A percentile compares a stretch with the other conserved stretches of the same genome.
Conservation (phyloP, 2,888 invertebrate genomes). For the Dioctria linearis region DNA sequence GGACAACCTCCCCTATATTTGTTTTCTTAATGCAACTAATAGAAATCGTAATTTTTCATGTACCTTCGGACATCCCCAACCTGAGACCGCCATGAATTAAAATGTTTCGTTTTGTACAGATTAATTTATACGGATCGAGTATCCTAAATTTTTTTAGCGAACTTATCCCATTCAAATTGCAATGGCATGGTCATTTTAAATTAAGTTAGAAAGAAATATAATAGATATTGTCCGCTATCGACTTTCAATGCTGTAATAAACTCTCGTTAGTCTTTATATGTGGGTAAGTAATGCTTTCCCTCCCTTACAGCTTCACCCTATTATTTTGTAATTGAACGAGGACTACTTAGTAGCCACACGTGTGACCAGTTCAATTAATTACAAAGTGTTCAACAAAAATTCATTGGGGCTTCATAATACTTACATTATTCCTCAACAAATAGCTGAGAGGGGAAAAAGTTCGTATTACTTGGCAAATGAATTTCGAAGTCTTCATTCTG, state of each 20-base stretch:
- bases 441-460: not conserved
- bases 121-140: no score
- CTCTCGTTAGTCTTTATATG: not conserved
- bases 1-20: no score
- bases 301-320: not conserved
- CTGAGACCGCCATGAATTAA: no score
- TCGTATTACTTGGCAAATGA: slow-evolving; percentile 12
- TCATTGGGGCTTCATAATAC: not conserved
- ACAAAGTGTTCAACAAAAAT: slow-evolving; percentile 39
- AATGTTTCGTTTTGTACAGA: no score
- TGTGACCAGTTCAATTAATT: slow-evolving; percentile 37
- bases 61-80: no score
- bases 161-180: no score
- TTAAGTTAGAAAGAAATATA: no score
- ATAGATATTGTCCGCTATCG: slow-evolving; percentile 4
- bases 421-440: not conserved
- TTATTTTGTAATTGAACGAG: slow-evolving; percentile 18
- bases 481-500: slow-evolving; percentile 36
- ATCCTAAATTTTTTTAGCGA: no score
- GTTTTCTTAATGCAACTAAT: no score
- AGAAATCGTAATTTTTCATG: no score
- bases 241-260: slow-evolving; percentile 3
- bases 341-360: slow-evolving; percentile 19
- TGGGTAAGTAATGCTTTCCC: not conserved
- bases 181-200: no score